Evolutionary conservation across 1,140 invertebrate genomes (phyloP).

Genomic region (Ceratitis capitata): DNA sequence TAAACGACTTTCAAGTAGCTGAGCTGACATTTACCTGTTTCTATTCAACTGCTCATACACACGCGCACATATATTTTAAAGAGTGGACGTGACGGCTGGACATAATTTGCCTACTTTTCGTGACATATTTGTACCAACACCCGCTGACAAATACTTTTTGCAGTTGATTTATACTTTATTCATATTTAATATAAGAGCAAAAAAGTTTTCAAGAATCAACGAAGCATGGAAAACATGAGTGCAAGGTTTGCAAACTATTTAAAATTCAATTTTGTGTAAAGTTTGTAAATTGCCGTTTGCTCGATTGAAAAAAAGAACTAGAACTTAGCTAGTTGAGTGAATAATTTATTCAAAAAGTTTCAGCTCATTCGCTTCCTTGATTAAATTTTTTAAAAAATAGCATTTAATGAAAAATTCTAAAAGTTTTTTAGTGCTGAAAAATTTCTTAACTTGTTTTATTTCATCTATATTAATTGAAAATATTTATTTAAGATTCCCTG

Average conservation of each 20-base stretch:
- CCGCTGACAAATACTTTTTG: background rate
- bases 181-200: background rate
- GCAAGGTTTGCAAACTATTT: background rate
- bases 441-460: no score
- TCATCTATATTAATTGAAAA: no score
- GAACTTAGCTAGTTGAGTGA: background rate
- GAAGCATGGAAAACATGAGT: background rate
- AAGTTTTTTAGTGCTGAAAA: no score
- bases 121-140: background rate
- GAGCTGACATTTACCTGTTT: slow-evolving; percentile 27
- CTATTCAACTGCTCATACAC: no score
- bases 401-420: no score
- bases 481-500: no score
- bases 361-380: no score
- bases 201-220: background rate
- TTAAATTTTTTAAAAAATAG: no score
- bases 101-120: slow-evolving; percentile 29
- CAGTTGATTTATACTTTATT: background rate
- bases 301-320: background rate
- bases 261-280: background rate
- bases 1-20: slow-evolving; percentile 22
- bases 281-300: background rate
- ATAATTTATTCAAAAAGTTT: background rate
- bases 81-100: background rate
- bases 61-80: no score